These are phyloP conservation scores for Carcina quercana DNA, from an alignment of 2,888 invertebrate species.

Conservation along the genomic window DNA sequence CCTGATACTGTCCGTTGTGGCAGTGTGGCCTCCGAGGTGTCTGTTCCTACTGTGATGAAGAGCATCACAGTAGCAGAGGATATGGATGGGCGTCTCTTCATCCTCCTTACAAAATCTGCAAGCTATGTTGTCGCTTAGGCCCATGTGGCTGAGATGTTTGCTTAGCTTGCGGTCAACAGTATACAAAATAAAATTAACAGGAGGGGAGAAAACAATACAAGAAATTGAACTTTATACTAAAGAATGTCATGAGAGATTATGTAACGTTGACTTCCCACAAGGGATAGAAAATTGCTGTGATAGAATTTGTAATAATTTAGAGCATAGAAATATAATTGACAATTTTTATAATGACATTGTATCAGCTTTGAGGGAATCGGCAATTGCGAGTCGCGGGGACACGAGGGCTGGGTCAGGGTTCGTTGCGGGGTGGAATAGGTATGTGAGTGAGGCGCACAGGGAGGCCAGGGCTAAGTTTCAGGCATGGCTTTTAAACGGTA, in stretches of 20 bases:
- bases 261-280: not conserved
- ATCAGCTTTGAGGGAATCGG: not conserved
- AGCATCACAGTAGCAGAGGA: too few species aligned
- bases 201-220: too few species aligned
- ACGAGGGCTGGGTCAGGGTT: not conserved
- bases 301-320: not conserved
- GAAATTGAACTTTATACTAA: too few species aligned
- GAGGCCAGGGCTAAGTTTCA: slow-evolving; percentile 11
- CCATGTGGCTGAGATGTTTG: too few species aligned
- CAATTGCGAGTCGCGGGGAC: not conserved
- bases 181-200: too few species aligned
- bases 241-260: not conserved
- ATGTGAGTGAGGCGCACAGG: slow-evolving; percentile 6
- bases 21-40: too few species aligned
- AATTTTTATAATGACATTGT: not conserved
- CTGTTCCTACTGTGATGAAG: too few species aligned
- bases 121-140: too few species aligned
- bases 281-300: not conserved
- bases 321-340: not conserved
- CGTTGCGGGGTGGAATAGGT: not conserved
- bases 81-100: too few species aligned
- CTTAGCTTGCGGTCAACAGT: too few species aligned
- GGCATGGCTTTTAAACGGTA: slow-evolving; percentile 12
- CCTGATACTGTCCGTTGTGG: too few species aligned
- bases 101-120: too few species aligned